Conservation (phyloP, 2,888 invertebrate species). For the Hymenopus coronatus region DNA sequence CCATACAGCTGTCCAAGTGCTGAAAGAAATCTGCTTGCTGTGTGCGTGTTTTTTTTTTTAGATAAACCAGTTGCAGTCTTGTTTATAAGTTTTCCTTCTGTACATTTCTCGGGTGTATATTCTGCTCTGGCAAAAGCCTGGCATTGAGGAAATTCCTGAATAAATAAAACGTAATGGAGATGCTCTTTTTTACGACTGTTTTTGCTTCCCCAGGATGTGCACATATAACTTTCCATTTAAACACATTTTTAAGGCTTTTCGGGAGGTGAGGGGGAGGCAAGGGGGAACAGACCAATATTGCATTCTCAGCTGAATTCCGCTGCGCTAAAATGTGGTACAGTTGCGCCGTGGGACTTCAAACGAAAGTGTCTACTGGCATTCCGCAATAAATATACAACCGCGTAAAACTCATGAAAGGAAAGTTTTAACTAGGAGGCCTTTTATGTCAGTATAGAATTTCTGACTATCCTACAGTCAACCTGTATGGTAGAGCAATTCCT, state of each 20-base stretch:
- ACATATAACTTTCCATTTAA: not conserved
- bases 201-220: not conserved
- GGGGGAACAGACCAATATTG: not conserved
- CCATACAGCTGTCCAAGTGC: not conserved
- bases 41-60: not conserved
- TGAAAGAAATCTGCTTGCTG: not conserved
- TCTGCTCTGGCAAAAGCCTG: not conserved
- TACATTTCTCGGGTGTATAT: not conserved
- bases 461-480: too few species aligned
- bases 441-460: too few species aligned
- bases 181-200: not conserved
- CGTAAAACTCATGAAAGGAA: not conserved
- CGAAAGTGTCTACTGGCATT: not conserved
- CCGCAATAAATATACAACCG: not conserved
- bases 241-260: not conserved
- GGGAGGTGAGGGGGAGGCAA: not conserved
- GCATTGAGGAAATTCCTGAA: not conserved
- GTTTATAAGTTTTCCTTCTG: not conserved
- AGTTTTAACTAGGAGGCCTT: not conserved
- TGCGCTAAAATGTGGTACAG: not conserved
- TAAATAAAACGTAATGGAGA: not conserved
- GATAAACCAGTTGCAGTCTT: not conserved
- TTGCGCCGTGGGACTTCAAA: not conserved
- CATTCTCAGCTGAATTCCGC: not conserved
- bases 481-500: too few species aligned